Percentiles rank a stretch among this genome's conserved stretches.
phyloP scores from a whole-genome alignment of 2,113 vertebrate genomes.

The Mus musculus region DNA sequence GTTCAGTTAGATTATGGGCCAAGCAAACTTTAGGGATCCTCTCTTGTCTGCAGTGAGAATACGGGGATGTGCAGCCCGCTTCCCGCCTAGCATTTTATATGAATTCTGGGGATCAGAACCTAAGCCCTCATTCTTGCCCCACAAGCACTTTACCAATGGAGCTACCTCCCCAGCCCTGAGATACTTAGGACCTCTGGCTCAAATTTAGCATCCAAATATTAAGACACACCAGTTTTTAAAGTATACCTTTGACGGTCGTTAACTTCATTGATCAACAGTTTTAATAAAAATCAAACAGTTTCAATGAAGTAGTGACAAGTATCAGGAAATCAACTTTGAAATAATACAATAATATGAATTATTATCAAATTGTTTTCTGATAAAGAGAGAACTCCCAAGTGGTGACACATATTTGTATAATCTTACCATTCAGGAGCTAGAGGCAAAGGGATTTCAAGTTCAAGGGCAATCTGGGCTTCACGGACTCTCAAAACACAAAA shows the following conservation, averaged over 20 bases:
- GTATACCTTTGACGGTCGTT: not conserved
- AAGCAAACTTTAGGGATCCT: no score
- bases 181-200: slow-evolving; percentile 34
- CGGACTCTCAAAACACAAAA: not conserved
- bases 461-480: not conserved
- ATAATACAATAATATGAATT: not conserved
- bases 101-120: not conserved
- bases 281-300: slow-evolving; percentile 1
- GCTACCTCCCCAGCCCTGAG: not conserved
- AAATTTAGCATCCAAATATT: slow-evolving; percentile 7
- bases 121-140: not conserved
- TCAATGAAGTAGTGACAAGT: slow-evolving; percentile 8
- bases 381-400: not conserved
- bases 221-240: not conserved
- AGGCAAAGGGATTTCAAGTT: not conserved
- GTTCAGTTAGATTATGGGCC: not conserved
- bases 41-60: no score
- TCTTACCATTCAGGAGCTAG: not conserved
- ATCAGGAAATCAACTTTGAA: slow-evolving; percentile 28
- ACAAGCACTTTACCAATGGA: not conserved
- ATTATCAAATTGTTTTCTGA: not conserved
- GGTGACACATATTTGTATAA: not conserved
- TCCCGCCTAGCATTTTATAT: no score
- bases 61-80: not conserved
- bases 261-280: not conserved